Evolutionary conservation across 2,888 invertebrate genomes (phyloP), one percentile per base, ranked within the genome.

Genomic region (Drosophila kokeensis): DNA sequence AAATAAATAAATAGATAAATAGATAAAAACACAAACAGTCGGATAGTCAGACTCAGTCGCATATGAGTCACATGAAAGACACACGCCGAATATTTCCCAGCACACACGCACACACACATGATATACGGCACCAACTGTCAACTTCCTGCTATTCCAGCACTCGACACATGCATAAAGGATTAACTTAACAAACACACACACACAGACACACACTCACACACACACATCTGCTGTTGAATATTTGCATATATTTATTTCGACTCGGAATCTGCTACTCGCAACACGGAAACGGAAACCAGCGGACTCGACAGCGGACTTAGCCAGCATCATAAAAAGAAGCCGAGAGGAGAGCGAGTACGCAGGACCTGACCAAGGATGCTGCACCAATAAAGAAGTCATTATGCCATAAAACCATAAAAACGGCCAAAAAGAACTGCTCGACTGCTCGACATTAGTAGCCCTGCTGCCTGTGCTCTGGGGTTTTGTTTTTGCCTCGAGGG

Each of bases 321-420:
- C 38, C 49, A 24, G 59, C 61, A 24, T 48, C 59, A 54, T 75
- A 66, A 65, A 78, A 73, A 66, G 64, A 48, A 52, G 45, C 10
- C 10, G 29, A 29, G 18, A 21, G 24, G 27, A 38, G 42, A n/a
- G 32, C 2, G 21, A 54, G 4, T 45, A 24, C 50, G 13, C 21
- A 68, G 63, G 58, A 50, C 66, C 59, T 82, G 83, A 48, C 63
- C 81, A 75, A 81, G 88, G 85, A 84, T 70, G 27, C 73, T 87
- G 84, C 87, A 88, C 85, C 74, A 90, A 87, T 87, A 87, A 87
- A 90, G 89, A 87, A 87, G 89, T 87, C 90, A 90, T 90, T 70
- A 59, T 64, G 75, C 81, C 87, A 85, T 87, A 90, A 90, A 90
- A 77, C 74, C 85, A 87, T 87, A 90, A 87, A 86, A 83, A 89